A percentile compares a stretch with the other conserved stretches of the same genome.
Conservation (phyloP, 1,140 invertebrate genomes). For the Fragariocoptes setiger region DNA sequence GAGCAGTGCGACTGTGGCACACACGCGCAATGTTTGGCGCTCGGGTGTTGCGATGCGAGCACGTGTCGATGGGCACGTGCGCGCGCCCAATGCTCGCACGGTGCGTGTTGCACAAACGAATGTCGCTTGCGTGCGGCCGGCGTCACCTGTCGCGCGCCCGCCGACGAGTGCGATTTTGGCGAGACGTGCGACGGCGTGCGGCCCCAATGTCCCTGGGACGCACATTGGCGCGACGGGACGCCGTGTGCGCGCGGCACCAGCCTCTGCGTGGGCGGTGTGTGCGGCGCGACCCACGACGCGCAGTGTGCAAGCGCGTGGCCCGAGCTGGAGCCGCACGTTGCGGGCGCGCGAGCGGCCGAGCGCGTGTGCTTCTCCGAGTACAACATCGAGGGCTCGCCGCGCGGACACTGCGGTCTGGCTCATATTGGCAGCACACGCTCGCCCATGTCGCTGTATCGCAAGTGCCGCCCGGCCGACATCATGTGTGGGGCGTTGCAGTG, state of each 20-base stretch:
- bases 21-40: conserved; percentile 43
- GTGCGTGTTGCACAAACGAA: conserved; percentile 62
- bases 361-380: conserved; percentile 64
- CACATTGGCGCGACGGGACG: conserved; percentile 63
- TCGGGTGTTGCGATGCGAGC: conserved; percentile 75
- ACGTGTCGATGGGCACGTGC: conserved; percentile 53
- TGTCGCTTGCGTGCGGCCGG: conserved; percentile 45
- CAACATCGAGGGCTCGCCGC: conserved; percentile 66
- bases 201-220: conserved; percentile 54
- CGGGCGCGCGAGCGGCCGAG: conserved; percentile 28
- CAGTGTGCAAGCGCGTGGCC: conserved; percentile 81
- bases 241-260: conserved; percentile 33
- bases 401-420: conserved; percentile 66
- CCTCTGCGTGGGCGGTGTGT: conserved; percentile 63
- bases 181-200: conserved; percentile 56
- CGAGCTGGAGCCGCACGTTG: no score
- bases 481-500: conserved; percentile 64
- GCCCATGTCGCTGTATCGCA: not conserved
- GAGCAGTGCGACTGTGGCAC: conserved; percentile 52
- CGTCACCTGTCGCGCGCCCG: conserved; percentile 40
- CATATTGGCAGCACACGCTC: conserved; percentile 27
- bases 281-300: conserved; percentile 45
- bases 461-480: conserved; percentile 26
- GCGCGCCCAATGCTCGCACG: conserved; percentile 62
- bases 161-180: conserved; percentile 71